phyloP scores from a whole-genome alignment of 2,888 invertebrate genomes.

The Spicauda simplicius region DNA sequence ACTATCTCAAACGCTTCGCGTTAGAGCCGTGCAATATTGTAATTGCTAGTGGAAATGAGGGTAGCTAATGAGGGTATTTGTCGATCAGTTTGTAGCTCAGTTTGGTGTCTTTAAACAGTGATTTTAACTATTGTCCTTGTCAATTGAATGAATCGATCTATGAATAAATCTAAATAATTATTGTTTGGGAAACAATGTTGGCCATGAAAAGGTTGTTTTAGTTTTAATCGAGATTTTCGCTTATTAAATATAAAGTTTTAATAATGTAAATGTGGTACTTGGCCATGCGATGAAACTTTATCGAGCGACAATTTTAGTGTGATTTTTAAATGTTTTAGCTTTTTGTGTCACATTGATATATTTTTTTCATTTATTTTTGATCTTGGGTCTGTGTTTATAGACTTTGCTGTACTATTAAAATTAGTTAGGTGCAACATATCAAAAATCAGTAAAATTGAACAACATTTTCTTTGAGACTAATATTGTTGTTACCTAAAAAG shows the following conservation, averaged over 20 bases:
- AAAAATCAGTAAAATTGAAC: too few species aligned
- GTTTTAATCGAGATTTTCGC: neutral
- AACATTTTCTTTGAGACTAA: too few species aligned
- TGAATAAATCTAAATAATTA: neutral
- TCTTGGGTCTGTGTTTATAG: too few species aligned
- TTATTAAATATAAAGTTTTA: neutral
- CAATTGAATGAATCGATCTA: neutral
- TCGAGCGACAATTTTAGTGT: too few species aligned
- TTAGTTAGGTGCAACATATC: too few species aligned
- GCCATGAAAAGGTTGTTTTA: neutral
- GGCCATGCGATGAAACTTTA: neutral
- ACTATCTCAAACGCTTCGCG: too few species aligned
- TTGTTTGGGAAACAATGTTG: neutral
- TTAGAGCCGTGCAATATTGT: too few species aligned
- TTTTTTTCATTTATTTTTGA: too few species aligned
- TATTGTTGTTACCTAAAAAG: too few species aligned
- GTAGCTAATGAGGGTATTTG: constrained; percentile 7
- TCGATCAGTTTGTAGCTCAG: neutral
- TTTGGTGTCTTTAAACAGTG: neutral
- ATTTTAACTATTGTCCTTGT: neutral
- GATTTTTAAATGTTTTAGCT: neutral
- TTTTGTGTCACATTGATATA: neutral
- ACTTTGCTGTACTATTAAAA: too few species aligned
- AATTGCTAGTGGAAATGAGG: constrained; percentile 12
- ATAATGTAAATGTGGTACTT: neutral